Base-by-base conservation (phyloP, 2,797 vertebrate species). In the Argyrosomus regius region DNA sequence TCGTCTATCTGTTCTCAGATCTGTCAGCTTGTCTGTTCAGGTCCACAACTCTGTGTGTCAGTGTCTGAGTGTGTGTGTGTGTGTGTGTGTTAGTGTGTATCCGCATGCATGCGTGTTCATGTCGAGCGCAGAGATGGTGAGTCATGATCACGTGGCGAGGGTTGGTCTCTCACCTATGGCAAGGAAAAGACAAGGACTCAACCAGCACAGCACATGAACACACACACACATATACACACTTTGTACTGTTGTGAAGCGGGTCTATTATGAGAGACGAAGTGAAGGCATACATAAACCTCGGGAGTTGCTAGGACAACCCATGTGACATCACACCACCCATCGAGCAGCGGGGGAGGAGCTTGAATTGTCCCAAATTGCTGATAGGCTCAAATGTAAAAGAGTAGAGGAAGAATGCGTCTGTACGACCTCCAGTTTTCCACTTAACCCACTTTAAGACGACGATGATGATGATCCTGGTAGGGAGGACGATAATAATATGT, bases 261-360 rank as follows among this genome's bases (percentile, higher is more conserved):
- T 66, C 61, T 67, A 64, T 87, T 83, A 82, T 80, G 65, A 82
- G 77, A 72, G 61, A 80, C 69, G 77, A 56, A 64, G 73, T 61
- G 82, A 84, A 78, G 75, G 61, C 83, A 84, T 77, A 75, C 84
- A 89, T 87, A 87, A 89, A 86, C 84, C 89, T 81, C 70, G 1
- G 63, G 80, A 79, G 93, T 93, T 93, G 88, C 93, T 86, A 92
- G 28, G 92, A 88, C 93, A 89, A 94, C 90, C 59, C 57, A 13
- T 20, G 60, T 92, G 91, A 94, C 90, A 87, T 92, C 91, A 93
- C 83, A 77, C 57, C 72, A 75, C 70, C 80, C 71, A 9, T 73
- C 31, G 61, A 78, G 59, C 65, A 35, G 61, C 28, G 5, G 77
- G 73, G 88, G 92, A 83, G 85, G 90, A 78, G 57, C 77, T 80